Percentiles rank a stretch among this genome's conserved stretches.
Evolutionary conservation across 2,113 vertebrate genomes (phyloP).

Genomic region (Leucosticte australis): DNA sequence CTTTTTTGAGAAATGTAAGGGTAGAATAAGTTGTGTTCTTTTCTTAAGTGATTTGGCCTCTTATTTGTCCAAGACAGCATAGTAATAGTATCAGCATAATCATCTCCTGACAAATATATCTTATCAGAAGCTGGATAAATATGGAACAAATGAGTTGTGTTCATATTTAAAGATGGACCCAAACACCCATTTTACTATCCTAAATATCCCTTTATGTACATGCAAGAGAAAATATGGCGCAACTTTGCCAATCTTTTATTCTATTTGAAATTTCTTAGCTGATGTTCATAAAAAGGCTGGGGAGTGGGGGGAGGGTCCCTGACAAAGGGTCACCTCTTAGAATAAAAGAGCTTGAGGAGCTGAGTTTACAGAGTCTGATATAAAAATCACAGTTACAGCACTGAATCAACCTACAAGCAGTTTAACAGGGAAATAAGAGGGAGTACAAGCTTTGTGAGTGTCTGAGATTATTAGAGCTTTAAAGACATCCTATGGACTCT

Average conservation of each 20-base stretch:
- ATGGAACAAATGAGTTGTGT: background rate
- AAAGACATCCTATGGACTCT: background rate
- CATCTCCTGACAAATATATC: background rate
- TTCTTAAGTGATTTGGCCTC: background rate
- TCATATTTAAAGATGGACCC: background rate
- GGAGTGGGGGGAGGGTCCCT: fast-evolving
- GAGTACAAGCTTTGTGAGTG: background rate
- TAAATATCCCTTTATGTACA: background rate
- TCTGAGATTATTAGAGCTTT: background rate
- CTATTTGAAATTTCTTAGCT: background rate
- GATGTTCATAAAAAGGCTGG: background rate
- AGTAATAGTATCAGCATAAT: background rate
- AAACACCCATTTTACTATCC: background rate
- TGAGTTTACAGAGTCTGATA: background rate
- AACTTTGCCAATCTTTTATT: background rate
- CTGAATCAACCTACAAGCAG: background rate
- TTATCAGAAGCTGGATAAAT: background rate
- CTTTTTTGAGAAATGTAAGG: background rate
- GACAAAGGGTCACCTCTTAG: background rate
- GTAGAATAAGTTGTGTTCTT: background rate
- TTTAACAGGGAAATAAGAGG: background rate
- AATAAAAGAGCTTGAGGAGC: background rate
- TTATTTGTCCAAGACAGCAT: background rate
- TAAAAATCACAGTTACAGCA: background rate
- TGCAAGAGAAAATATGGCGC: background rate